phyloP scores from a whole-genome alignment of 1,140 invertebrate species.

The Babylonia areolata region DNA sequence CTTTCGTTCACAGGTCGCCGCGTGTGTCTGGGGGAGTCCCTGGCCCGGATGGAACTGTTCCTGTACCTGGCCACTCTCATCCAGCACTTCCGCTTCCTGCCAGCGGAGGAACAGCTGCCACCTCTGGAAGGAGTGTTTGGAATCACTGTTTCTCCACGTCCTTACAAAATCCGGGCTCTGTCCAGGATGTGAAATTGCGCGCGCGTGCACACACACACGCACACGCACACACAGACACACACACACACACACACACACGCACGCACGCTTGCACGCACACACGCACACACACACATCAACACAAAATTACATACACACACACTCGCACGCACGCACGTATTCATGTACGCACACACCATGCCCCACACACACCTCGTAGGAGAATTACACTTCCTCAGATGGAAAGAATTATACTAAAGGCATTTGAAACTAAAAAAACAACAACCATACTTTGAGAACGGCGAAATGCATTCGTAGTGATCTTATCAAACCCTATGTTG shows the following conservation, averaged over 20 bases:
- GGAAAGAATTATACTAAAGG: too few relatives aligned
- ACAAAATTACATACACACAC: not conserved
- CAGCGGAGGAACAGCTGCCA: conserved; percentile 5
- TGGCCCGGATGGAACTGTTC: conserved; percentile 24
- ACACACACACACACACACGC: not conserved
- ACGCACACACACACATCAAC: not conserved
- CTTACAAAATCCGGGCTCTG: not conserved
- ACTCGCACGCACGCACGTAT: not conserved
- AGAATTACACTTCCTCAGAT: too few relatives aligned
- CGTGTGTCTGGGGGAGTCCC: conserved; percentile 16
- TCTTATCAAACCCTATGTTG: too few relatives aligned
- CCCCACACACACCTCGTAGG: too few relatives aligned
- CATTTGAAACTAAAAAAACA: too few relatives aligned
- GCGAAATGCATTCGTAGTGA: too few relatives aligned
- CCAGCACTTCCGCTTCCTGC: conserved; percentile 19
- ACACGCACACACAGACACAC: not conserved
- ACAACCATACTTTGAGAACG: too few relatives aligned
- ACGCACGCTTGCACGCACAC: not conserved
- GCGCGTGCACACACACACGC: not conserved
- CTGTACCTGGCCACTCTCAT: conserved; percentile 13
- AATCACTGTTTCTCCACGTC: not conserved
- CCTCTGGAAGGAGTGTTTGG: conserved; percentile 3
- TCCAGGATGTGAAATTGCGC: not conserved
- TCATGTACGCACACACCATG: not conserved
- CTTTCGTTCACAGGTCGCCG: conserved; percentile 2